Base-by-base conservation (phyloP, 2,797 vertebrate species). In the Schizothorax lantsangensis region DNA sequence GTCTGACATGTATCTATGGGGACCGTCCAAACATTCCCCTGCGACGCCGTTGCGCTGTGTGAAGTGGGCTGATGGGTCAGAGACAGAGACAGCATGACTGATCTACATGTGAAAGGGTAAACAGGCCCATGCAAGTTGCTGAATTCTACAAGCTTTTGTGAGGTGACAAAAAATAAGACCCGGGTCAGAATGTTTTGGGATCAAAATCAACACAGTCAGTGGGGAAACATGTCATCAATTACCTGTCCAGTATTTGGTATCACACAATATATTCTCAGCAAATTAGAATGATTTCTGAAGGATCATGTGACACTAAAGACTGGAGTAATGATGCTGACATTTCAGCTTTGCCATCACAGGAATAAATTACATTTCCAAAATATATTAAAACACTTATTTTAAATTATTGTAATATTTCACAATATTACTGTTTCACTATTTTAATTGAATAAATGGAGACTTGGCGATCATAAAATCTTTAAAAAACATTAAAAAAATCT, bases 111-210 rank as follows among this genome's bases (percentile, higher is more conserved):
- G 89, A 84, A 83, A 59, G 81, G 43, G 85, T 33, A 79, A 23
- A 64, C 84, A 36, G 52, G 84, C 74, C 40, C 79, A 90, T 88
- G 64, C 69, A 23, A 54, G 66, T 81, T 92, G 93, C 90, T 90
- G 87, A 93, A 94, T 93, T 94, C 90, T 89, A 87, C 93, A 92
- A 11, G 81, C 30, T 59, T 72, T 47, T 92, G 93, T 87, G 74
- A 92, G 86, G 82, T 52, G 52, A 86, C 47, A 77, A 71, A 73
- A 88, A 84, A 81, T 21, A 86, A 54, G n/a, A 52, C 69, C 23
- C 11, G 43, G 49, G 80, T 38, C 80, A n/a, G 10, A 14, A 43
- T 68, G 62, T 68, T 68, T 33, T 23, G 40, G 64, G 26, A 81
- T 45, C 78, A 64, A 38, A 79, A 57, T 40, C 78, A 79, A 66